Evolutionary conservation across 2,113 vertebrate genomes (phyloP).

Genomic region (Mesocricetus auratus): DNA sequence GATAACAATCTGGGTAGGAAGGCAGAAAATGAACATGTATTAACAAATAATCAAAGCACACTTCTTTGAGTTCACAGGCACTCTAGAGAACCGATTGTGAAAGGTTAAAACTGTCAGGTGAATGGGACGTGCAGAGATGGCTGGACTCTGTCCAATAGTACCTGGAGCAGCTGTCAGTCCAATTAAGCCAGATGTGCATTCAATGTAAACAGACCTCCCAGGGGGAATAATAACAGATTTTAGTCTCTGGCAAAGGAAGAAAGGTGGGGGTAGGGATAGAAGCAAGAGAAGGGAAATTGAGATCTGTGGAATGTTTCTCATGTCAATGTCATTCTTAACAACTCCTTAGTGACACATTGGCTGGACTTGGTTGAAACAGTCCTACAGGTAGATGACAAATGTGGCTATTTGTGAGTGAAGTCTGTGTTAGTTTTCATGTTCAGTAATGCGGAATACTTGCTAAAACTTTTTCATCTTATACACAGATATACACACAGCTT

Average conservation of each 20-base stretch:
- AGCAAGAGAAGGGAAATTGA: conserved; percentile 52
- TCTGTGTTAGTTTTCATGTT: conserved; percentile 80
- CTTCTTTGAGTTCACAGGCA: conserved; percentile 80
- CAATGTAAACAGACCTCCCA: conserved; percentile 89
- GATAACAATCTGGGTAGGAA: conserved; percentile 60
- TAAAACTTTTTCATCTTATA: conserved; percentile 81
- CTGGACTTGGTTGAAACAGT: conserved; percentile 68
- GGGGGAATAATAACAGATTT: conserved; percentile 87
- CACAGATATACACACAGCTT: not conserved
- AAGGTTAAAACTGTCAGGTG: conserved; percentile 89
- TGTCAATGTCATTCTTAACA: conserved; percentile 82
- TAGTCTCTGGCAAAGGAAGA: conserved; percentile 77
- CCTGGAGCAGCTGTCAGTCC: conserved; percentile 89
- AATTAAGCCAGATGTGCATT: conserved; percentile 90
- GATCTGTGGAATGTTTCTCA: conserved; percentile 80
- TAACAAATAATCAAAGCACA: conserved; percentile 87
- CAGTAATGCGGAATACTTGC: conserved; percentile 81
- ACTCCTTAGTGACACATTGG: conserved; percentile 83
- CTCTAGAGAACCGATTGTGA: conserved; percentile 84
- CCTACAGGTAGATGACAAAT: conserved; percentile 70
- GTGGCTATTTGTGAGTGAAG: conserved; percentile 25
- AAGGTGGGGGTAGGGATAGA: not conserved
- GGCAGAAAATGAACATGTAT: conserved; percentile 78
- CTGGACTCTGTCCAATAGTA: conserved; percentile 88
- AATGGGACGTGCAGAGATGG: conserved; percentile 84